phyloP scores from a whole-genome alignment of 2,888 invertebrate genomes.

The Parnassius orleans region DNA sequence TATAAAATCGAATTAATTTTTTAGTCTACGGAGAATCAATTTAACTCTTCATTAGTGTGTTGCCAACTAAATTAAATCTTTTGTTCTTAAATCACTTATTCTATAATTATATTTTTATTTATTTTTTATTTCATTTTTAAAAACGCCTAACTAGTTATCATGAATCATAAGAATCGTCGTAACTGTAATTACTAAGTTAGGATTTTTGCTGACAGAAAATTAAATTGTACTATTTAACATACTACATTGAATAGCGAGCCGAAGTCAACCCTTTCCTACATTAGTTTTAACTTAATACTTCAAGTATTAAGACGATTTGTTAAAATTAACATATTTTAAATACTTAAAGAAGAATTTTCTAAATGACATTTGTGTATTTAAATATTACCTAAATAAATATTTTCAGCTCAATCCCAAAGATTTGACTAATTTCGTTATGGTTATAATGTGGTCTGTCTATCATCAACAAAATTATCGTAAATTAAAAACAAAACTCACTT shows the following conservation, averaged over 20 bases:
- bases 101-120: conserved; percentile 4
- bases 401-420: no score
- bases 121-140: conserved; percentile 11
- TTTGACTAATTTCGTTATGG: no score
- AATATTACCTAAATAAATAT: no score
- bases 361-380: no score
- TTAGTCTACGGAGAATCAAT: background rate
- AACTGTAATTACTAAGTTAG: conserved; percentile 7
- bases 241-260: background rate
- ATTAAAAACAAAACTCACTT: background rate
- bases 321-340: conserved; percentile 4
- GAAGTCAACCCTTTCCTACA: background rate
- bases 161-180: conserved; percentile 18
- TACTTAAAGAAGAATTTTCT: no score
- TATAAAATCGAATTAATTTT: conserved; percentile 7
- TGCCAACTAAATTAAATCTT: conserved; percentile 12
- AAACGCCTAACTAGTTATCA: conserved; percentile 16
- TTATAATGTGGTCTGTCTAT: no score
- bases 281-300: conserved; percentile 4
- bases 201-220: conserved; percentile 5
- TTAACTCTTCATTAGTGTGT: background rate
- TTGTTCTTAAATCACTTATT: conserved; percentile 20
- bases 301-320: background rate
- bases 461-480: no score
- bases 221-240: conserved; percentile 17